Percentiles rank a stretch among this genome's conserved stretches.
Conservation (phyloP, 2,113 vertebrate genomes). For the Phrynosoma blainvillii region DNA sequence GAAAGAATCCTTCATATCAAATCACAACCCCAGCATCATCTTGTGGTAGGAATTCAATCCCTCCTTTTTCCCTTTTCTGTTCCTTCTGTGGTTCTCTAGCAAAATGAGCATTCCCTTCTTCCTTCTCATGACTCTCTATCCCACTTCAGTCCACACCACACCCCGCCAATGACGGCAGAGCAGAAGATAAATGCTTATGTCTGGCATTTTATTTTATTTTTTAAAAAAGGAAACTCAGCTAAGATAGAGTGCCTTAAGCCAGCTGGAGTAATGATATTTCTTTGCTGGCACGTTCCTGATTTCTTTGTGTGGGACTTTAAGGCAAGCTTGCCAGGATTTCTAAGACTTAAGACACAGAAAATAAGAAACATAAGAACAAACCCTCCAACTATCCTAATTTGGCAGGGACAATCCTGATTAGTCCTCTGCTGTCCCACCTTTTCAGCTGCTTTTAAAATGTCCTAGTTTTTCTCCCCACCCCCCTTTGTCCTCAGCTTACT, state of each 20-base stretch:
- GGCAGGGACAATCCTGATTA: background rate
- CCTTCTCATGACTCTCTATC: background rate
- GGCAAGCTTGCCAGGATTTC: background rate
- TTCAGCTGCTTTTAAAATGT: too few species aligned
- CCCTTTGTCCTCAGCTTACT: too few species aligned
- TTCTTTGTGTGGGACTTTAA: background rate
- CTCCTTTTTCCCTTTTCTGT: background rate
- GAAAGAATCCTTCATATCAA: constrained; percentile 33
- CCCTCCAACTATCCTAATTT: background rate
- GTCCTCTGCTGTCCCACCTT: too few species aligned
- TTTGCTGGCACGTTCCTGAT: background rate
- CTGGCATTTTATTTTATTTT: background rate
- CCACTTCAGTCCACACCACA: background rate
- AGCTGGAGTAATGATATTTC: background rate
- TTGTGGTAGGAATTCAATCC: constrained; percentile 55
- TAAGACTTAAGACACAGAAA: background rate
- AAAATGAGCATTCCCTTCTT: background rate
- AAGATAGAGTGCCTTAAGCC: background rate
- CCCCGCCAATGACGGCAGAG: background rate
- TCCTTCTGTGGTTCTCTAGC: constrained; percentile 56
- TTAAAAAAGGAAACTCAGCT: background rate
- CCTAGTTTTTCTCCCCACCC: too few species aligned
- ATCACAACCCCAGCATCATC: constrained; percentile 40
- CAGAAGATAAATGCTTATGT: background rate
- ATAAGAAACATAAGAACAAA: too few species aligned